A percentile compares a stretch with the other conserved stretches of the same genome.
Conservation (phyloP, 2,113 vertebrate species). For the Formicarius rufipectus region DNA sequence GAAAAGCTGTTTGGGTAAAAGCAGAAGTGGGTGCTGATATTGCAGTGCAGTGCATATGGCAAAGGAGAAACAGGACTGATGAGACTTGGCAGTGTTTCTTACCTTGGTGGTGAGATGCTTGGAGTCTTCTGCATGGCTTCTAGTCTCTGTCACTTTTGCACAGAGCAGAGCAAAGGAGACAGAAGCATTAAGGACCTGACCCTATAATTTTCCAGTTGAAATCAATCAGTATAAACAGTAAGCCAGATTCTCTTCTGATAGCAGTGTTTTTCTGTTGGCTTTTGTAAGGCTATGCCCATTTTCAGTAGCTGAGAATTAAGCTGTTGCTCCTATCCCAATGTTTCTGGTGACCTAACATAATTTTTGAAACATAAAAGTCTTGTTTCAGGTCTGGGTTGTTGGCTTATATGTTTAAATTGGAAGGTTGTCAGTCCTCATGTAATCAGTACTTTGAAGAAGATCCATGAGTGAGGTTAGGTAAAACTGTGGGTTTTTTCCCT, state of each 20-base stretch:
- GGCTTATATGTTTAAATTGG: slow-evolving; percentile 3
- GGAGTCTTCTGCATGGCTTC: not conserved
- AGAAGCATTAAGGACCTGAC: not conserved
- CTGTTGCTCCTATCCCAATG: not conserved
- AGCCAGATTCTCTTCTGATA: not conserved
- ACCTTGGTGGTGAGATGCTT: not conserved
- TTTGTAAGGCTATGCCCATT: not conserved
- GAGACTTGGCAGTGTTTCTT: not conserved
- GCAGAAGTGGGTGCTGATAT: not conserved
- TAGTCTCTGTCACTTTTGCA: not conserved
- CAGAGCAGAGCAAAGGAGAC: not conserved
- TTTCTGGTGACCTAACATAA: not conserved
- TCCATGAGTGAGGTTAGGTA: slow-evolving; percentile 41
- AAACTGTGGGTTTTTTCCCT: slow-evolving; percentile 19
- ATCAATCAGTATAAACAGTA: not conserved
- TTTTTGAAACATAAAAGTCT: slow-evolving; percentile 18
- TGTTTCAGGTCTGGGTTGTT: not conserved
- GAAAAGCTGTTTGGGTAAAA: not conserved
- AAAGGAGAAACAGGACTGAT: not conserved
- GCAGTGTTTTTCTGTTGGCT: not conserved
- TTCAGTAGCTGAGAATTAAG: not conserved
- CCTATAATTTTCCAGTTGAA: not conserved
- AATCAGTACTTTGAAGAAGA: slow-evolving; percentile 24
- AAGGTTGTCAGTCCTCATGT: not conserved
- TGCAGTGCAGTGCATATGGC: not conserved